These are phyloP conservation scores for Chaenogobius annularis DNA, from an alignment of 2,113 vertebrate genomes.

Conservation along the genomic window DNA sequence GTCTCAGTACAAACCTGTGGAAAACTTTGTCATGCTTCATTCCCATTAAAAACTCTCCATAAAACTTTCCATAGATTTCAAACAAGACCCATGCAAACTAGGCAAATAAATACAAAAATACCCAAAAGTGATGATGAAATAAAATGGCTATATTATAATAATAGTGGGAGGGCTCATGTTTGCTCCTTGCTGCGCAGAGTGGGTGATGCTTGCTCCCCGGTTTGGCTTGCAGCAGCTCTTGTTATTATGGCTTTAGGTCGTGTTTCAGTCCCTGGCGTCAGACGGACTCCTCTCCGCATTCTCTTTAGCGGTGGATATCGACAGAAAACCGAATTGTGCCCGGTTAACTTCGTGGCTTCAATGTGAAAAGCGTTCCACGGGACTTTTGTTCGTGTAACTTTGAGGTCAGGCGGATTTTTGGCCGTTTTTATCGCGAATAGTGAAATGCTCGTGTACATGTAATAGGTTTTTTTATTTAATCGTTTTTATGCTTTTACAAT, in stretches of 20 bases:
- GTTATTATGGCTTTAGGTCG: constrained; percentile 69
- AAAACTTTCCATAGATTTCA: no score
- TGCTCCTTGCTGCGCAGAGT: constrained; percentile 48
- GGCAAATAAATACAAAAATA: no score
- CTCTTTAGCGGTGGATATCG: constrained; percentile 41
- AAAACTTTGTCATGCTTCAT: no score
- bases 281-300: constrained; percentile 68
- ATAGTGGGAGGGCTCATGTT: constrained; percentile 55
- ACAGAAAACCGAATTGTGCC: constrained; percentile 4
- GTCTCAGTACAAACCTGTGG: no score
- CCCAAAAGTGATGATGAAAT: no score
- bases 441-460: constrained; percentile 19
- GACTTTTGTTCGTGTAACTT: constrained; percentile 51
- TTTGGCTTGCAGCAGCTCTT: constrained; percentile 51
- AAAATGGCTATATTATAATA: no score
- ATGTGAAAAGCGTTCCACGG: constrained; percentile 38
- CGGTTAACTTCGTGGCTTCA: constrained; percentile 18
- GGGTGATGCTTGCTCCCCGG: constrained; percentile 54
- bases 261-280: constrained; percentile 84
- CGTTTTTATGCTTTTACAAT: not conserved
- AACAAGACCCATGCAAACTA: no score
- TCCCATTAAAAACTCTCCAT: no score
- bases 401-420: constrained; percentile 53
- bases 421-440: constrained; percentile 26
- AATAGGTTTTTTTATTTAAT: constrained; percentile 5